Percentiles rank a stretch among this genome's conserved stretches.
These are phyloP conservation scores for Drosophila meridionalis DNA, from an alignment of 2,888 invertebrate genomes.

Conservation along the genomic window DNA sequence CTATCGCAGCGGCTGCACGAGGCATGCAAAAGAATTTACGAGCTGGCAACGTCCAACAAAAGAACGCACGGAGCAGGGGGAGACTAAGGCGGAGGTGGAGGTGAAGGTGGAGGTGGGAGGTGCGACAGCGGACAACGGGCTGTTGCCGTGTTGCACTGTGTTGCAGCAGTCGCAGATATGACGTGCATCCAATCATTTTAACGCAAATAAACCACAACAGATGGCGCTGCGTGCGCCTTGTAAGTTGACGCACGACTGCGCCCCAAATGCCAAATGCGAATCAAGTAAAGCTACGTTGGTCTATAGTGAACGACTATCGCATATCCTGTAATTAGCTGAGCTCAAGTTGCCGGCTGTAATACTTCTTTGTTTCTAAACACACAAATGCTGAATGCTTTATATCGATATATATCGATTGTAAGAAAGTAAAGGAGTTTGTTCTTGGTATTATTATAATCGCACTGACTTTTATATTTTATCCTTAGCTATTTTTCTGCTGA, in stretches of 20 bases:
- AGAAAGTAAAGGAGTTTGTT: too few species aligned
- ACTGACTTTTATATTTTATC: too few species aligned
- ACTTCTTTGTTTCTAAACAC: too few species aligned
- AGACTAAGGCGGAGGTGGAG: too few species aligned
- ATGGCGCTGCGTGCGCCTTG: conserved; percentile 76
- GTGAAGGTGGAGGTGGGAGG: too few species aligned
- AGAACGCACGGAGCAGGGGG: neutral
- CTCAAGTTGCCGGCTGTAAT: too few species aligned
- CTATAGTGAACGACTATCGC: neutral
- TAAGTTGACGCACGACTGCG: conserved; percentile 75
- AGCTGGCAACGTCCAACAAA: conserved; percentile 47
- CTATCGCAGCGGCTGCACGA: conserved; percentile 61
- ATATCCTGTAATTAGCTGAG: neutral
- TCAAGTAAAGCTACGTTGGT: conserved; percentile 4
- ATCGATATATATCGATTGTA: too few species aligned
- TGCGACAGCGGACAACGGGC: neutral
- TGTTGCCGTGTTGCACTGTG: conserved; percentile 9
- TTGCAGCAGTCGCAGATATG: conserved; percentile 66
- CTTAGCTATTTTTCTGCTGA: too few species aligned
- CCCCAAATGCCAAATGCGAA: conserved; percentile 26
- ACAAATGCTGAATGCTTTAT: too few species aligned
- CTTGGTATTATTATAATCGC: too few species aligned
- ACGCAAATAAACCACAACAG: conserved; percentile 82
- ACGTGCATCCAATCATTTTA: conserved; percentile 82
- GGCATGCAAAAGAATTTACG: conserved; percentile 59